phyloP scores from a whole-genome alignment of 2,888 invertebrate species.

The Pollenia amentaria region DNA sequence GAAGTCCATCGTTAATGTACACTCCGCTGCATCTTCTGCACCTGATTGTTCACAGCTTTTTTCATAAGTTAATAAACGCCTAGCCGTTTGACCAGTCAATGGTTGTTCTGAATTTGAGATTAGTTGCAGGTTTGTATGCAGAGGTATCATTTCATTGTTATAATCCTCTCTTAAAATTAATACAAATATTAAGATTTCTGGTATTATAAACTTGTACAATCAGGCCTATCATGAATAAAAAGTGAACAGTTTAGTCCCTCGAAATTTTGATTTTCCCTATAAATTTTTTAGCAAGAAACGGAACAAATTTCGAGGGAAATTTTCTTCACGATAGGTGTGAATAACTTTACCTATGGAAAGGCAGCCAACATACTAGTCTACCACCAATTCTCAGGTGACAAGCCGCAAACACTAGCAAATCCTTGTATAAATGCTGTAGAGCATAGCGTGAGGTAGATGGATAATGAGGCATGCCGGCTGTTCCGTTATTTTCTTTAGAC shows the following conservation, averaged over 20 bases:
- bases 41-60: constrained; percentile 87
- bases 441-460: constrained; percentile 95
- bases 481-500: constrained; percentile 86
- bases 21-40: constrained; percentile 62
- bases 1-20: constrained; percentile 81
- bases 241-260: too few relatives aligned
- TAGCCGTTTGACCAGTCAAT: constrained; percentile 91
- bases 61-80: constrained; percentile 94
- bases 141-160: constrained; percentile 89
- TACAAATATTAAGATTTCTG: neutral
- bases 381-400: constrained; percentile 90
- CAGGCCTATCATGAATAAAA: too few relatives aligned
- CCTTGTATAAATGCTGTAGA: constrained; percentile 92
- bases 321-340: neutral
- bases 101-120: constrained; percentile 95
- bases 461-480: constrained; percentile 89
- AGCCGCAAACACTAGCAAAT: constrained; percentile 93
- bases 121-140: constrained; percentile 91
- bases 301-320: too few relatives aligned
- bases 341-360: constrained; percentile 90
- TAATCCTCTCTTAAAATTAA: constrained; percentile 88
- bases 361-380: constrained; percentile 97
- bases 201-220: neutral
- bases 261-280: too few relatives aligned
- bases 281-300: too few relatives aligned